Evolutionary conservation across 2,113 vertebrate genomes (phyloP), one percentile per base, ranked within the genome.

Genomic region (Aphelocoma coerulescens): DNA sequence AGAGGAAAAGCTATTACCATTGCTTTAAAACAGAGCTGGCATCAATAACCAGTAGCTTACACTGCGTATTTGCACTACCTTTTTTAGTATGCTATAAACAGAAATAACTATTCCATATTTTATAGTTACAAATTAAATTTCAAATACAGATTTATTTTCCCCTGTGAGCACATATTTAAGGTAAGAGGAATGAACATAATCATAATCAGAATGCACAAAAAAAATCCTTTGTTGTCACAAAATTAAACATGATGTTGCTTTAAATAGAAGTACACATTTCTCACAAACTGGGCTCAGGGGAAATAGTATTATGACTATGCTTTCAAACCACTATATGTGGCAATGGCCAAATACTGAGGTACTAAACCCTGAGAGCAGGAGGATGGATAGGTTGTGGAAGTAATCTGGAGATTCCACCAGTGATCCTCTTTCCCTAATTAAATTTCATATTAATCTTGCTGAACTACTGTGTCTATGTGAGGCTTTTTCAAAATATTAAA

Each of bases 111-210:
- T 67, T 93, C 28, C 13, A 7, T 89, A 71, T 89, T 88, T 96
- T 92, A 92, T 46, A 85, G 71, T 37, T 95, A 55, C 55, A 88
- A 80, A 91, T 94, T 88, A 59, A 90, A 88, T 94, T 95, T 88
- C 49, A 91, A 79, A 92, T 79, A 39, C 75, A 85, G 69, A 87
- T 93, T 96, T 96, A 94, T 95, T 94, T 91, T 90, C 19, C 57
- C 68, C 67, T 66, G 23, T 80, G 76, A 74, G 67, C 54, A 79
- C 32, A 52, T 93, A 91, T 92, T 78, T 79, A 85, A 88, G 67
- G 30, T 69, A 63, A 89, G 63, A 75, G 19, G 65, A 95, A 65
- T 82, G 77, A 91, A 72, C 51, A 83, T 35, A 41, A 41, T 58
- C 54, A 57, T 73, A 66, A 89, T 65, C 43, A 89, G 80, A 95